Percentiles rank a stretch among this genome's conserved stretches.
These are phyloP conservation scores for Anguilla pacifica DNA, from an alignment of 2,797 vertebrate genomes.

Conservation along the genomic window DNA sequence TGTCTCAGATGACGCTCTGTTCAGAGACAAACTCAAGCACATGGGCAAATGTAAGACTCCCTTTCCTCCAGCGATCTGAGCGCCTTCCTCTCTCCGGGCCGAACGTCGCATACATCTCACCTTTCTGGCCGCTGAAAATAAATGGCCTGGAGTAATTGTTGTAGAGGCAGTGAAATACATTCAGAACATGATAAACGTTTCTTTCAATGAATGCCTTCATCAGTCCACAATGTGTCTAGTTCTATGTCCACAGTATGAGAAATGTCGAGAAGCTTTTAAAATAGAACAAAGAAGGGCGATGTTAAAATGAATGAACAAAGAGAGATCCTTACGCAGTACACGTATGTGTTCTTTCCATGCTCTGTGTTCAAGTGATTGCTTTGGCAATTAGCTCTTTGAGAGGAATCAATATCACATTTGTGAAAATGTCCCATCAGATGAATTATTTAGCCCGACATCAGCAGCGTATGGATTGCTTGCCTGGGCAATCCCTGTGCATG, in stretches of 20 bases:
- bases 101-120: not conserved
- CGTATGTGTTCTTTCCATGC: not conserved
- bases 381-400: not conserved
- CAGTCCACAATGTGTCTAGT: not conserved
- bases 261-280: not conserved
- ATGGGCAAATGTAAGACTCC: slow-evolving; percentile 95
- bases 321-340: not conserved
- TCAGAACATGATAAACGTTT: no score
- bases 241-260: not conserved
- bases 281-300: not conserved
- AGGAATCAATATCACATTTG: not conserved
- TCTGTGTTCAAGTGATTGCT: not conserved
- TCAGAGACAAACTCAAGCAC: slow-evolving; percentile 96
- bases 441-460: not conserved
- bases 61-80: no score
- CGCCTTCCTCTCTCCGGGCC: not conserved
- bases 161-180: not conserved
- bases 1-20: slow-evolving; percentile 91
- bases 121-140: not conserved
- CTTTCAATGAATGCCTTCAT: not conserved
- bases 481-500: not conserved
- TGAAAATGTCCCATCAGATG: not conserved
- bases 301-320: not conserved
- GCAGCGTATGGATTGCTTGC: not conserved
- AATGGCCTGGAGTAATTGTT: not conserved